Conservation (phyloP, 1,140 invertebrate species). For the Brachionus angularis region DNA sequence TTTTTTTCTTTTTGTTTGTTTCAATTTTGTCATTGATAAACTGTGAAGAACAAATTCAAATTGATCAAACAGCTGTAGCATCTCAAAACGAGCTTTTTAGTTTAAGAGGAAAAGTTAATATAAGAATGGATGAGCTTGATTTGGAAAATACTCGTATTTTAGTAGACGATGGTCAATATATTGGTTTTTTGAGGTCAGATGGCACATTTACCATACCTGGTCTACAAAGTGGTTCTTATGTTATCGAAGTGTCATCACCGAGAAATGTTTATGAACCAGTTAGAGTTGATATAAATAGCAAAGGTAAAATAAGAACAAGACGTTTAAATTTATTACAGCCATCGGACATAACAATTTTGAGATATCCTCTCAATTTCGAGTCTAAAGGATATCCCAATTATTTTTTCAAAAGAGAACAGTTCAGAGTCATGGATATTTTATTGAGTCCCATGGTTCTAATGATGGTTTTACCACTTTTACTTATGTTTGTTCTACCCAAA, state of each 20-base stretch:
- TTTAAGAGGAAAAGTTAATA: slow-evolving; percentile 26
- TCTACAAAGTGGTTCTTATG: slow-evolving; percentile 81
- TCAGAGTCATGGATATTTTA: slow-evolving; percentile 82
- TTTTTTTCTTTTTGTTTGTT: not conserved
- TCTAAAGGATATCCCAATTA: slow-evolving; percentile 72
- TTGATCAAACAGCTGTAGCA: not conserved
- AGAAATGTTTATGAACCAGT: slow-evolving; percentile 83
- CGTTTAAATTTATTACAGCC: slow-evolving; percentile 88
- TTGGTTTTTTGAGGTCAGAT: slow-evolving; percentile 27
- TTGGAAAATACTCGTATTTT: slow-evolving; percentile 41
- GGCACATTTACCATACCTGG: slow-evolving; percentile 37
- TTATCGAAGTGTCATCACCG: slow-evolving; percentile 80
- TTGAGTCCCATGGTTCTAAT: slow-evolving; percentile 78
- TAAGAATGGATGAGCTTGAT: slow-evolving; percentile 3
- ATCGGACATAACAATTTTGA: slow-evolving; percentile 64
- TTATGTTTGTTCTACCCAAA: slow-evolving; percentile 39
- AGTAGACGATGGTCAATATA: slow-evolving; percentile 25
- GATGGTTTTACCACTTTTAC: slow-evolving; percentile 20
- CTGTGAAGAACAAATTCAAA: not conserved
- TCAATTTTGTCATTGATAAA: not conserved
- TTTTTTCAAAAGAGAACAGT: slow-evolving; percentile 83
- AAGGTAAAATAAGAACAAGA: slow-evolving; percentile 85
- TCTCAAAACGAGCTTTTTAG: slow-evolving; percentile 11
- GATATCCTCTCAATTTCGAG: slow-evolving; percentile 80
- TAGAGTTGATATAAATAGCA: slow-evolving; percentile 87